These are phyloP conservation scores for Bufo bufo DNA, from an alignment of 2,113 vertebrate species.

Conservation along the genomic window DNA sequence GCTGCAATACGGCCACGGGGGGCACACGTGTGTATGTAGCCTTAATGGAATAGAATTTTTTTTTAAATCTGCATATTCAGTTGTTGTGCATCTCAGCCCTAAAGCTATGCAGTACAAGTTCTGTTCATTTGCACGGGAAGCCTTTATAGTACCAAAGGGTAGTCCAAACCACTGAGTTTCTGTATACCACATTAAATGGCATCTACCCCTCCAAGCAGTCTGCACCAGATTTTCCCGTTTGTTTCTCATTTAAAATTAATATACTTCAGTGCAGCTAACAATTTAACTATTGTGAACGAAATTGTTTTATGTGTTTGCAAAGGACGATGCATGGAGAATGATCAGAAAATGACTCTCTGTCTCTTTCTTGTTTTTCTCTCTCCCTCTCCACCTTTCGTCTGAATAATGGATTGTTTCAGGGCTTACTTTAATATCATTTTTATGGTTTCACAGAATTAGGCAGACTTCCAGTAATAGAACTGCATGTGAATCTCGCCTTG, in stretches of 20 bases:
- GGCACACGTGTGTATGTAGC: no score
- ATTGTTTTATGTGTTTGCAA: not conserved
- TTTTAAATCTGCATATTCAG: no score
- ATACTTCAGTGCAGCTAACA: not conserved
- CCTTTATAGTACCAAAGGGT: not conserved
- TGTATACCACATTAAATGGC: not conserved
- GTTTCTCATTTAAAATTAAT: not conserved
- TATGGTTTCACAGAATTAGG: slow-evolving; percentile 39
- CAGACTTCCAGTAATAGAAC: slow-evolving; percentile 13
- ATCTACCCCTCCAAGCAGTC: not conserved
- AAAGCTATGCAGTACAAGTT: not conserved
- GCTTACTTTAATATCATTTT: slow-evolving; percentile 35
- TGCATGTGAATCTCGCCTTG: slow-evolving; percentile 18
- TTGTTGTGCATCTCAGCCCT: not conserved
- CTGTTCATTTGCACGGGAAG: not conserved
- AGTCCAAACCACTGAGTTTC: not conserved
- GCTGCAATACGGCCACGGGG: no score
- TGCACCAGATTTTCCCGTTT: not conserved
- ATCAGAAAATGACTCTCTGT: not conserved
- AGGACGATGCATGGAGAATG: not conserved
- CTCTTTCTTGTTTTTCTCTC: not conserved
- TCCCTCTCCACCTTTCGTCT: not conserved
- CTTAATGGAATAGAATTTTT: no score
- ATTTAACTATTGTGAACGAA: not conserved
- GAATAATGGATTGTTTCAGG: slow-evolving; percentile 32